phyloP scores from a whole-genome alignment of 2,113 vertebrate species.

The Laticauda laticaudata region DNA sequence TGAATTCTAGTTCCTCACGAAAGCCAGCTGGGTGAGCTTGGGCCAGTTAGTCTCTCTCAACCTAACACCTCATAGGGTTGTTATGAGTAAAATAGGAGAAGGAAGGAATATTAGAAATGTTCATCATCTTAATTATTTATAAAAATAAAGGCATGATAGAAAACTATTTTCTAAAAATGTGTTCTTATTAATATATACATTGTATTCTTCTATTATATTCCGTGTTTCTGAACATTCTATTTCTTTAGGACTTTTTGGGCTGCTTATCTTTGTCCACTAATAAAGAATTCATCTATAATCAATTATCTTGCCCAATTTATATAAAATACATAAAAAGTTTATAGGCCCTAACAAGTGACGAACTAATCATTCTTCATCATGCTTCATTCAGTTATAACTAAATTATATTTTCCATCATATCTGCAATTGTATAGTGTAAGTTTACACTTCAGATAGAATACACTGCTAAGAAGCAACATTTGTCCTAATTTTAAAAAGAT shows the following conservation, averaged over 20 bases:
- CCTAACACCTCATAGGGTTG: neutral
- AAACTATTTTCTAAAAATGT: neutral
- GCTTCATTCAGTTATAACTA: neutral
- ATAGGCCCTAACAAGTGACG: neutral
- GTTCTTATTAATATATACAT: neutral
- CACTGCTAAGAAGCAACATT: neutral
- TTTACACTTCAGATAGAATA: neutral
- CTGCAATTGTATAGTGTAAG: neutral
- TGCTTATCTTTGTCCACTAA: neutral
- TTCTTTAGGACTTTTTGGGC: neutral
- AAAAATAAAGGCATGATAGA: neutral
- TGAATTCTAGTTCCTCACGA: neutral
- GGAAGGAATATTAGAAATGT: neutral
- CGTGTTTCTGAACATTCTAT: neutral
- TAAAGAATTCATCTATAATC: neutral
- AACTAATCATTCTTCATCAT: neutral
- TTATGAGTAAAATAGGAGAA: neutral
- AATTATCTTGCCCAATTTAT: neutral
- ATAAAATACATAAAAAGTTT: neutral
- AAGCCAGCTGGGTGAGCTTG: neutral
- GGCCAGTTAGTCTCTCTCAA: neutral
- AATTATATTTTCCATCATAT: neutral
- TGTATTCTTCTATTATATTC: neutral
- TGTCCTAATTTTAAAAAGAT: neutral
- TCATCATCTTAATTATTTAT: neutral